Percentiles rank a stretch among this genome's conserved stretches.
Evolutionary conservation across 2,797 vertebrate genomes (phyloP).

Genomic region (Garrulus glandarius): DNA sequence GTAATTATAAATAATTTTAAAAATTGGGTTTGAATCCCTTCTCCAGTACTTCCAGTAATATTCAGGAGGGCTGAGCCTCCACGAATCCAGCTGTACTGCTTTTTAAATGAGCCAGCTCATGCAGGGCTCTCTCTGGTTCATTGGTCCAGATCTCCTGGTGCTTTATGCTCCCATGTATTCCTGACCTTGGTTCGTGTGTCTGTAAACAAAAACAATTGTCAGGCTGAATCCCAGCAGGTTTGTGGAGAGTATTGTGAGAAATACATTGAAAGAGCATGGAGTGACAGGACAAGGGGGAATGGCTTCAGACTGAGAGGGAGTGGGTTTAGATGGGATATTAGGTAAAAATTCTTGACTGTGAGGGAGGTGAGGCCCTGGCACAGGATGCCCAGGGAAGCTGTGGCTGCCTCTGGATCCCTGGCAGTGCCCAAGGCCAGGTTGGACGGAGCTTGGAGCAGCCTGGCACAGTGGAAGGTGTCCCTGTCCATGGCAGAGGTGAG

Average conservation of each 20-base stretch:
- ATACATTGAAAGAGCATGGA: not conserved
- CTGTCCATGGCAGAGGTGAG: not conserved
- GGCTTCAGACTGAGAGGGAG: not conserved
- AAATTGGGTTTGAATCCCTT: not conserved
- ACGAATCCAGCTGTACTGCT: not conserved
- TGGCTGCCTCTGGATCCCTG: not conserved
- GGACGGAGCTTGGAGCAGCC: accelerated
- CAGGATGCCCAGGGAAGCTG: not conserved
- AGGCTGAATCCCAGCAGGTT: not conserved
- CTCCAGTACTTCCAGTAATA: not conserved
- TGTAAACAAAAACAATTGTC: not conserved
- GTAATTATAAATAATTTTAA: not conserved
- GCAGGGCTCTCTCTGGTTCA: not conserved
- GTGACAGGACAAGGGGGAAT: not conserved
- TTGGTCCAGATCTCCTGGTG: not conserved
- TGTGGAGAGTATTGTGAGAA: not conserved
- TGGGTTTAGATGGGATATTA: not conserved
- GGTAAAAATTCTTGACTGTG: accelerated
- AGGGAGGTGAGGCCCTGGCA: not conserved
- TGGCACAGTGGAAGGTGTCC: not conserved
- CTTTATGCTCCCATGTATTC: not conserved
- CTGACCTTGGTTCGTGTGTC: not conserved
- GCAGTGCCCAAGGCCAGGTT: accelerated
- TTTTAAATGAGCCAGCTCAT: not conserved
- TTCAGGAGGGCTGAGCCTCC: not conserved